phyloP scores from a whole-genome alignment of 2,113 vertebrate species.

The human (Homo sapiens) region DNA sequence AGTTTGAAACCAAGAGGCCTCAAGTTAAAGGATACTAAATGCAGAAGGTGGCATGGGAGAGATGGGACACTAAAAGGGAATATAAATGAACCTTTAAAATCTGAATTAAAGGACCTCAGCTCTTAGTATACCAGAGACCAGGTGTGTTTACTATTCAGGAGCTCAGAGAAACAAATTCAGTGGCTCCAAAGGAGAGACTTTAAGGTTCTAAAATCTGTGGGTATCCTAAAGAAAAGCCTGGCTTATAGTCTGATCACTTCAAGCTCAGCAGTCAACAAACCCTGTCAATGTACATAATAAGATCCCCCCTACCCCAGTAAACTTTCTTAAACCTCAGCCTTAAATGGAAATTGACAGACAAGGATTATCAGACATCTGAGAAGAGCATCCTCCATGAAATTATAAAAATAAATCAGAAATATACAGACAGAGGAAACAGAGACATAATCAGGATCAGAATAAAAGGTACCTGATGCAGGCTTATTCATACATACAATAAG shows the following conservation, averaged over 20 bases:
- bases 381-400: neutral
- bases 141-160: neutral
- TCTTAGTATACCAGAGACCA: neutral
- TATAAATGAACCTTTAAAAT: neutral
- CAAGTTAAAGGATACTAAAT: neutral
- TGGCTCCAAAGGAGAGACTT: neutral
- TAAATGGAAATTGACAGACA: neutral
- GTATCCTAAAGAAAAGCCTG: neutral
- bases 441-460: neutral
- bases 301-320: neutral
- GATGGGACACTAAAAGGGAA: neutral
- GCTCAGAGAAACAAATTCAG: neutral
- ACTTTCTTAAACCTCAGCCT: neutral
- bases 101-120: neutral
- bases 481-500: neutral
- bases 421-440: neutral
- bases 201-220: neutral
- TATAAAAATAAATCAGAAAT: neutral
- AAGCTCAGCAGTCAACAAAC: neutral
- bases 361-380: neutral
- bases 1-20: neutral
- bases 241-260: neutral
- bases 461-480: neutral
- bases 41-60: neutral
- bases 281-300: neutral